Percentiles rank a stretch among this genome's conserved stretches.
phyloP scores from a whole-genome alignment of 2,888 invertebrate species.

The Spisula solida region DNA sequence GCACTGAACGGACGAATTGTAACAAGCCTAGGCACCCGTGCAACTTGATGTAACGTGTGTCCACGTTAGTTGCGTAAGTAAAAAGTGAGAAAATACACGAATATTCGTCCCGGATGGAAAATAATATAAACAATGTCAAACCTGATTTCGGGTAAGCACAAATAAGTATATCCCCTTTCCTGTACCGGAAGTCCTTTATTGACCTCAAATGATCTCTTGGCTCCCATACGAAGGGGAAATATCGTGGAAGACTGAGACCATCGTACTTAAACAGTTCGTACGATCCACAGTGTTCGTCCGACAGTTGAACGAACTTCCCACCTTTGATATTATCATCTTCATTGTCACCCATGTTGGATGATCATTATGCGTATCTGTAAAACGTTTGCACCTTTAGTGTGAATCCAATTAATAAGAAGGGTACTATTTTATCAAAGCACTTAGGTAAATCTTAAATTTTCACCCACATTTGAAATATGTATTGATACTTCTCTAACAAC shows the following conservation, averaged over 20 bases:
- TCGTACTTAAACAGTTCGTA: background rate
- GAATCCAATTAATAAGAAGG: too few relatives aligned
- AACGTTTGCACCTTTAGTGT: too few relatives aligned
- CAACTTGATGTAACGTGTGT: too few relatives aligned
- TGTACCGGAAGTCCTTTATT: slow-evolving; percentile 15
- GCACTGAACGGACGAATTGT: too few relatives aligned
- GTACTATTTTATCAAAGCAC: too few relatives aligned
- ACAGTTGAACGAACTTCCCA: background rate
- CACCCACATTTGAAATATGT: too few relatives aligned
- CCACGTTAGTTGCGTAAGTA: too few relatives aligned
- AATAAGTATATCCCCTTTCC: slow-evolving; percentile 22
- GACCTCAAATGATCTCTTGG: background rate
- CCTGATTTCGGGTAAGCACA: slow-evolving; percentile 42
- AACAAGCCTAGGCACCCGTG: too few relatives aligned
- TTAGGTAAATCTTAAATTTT: too few relatives aligned
- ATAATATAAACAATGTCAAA: background rate
- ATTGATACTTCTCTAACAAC: too few relatives aligned
- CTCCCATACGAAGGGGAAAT: background rate
- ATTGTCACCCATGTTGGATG: background rate
- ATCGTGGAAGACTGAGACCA: slow-evolving; percentile 7
- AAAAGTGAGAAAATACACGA: too few relatives aligned
- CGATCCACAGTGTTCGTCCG: slow-evolving; percentile 13
- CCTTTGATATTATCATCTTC: background rate
- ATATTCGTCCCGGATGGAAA: too few relatives aligned
- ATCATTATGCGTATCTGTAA: background rate